phyloP scores from a whole-genome alignment of 2,113 vertebrate genomes.

The Serilophus lunatus region DNA sequence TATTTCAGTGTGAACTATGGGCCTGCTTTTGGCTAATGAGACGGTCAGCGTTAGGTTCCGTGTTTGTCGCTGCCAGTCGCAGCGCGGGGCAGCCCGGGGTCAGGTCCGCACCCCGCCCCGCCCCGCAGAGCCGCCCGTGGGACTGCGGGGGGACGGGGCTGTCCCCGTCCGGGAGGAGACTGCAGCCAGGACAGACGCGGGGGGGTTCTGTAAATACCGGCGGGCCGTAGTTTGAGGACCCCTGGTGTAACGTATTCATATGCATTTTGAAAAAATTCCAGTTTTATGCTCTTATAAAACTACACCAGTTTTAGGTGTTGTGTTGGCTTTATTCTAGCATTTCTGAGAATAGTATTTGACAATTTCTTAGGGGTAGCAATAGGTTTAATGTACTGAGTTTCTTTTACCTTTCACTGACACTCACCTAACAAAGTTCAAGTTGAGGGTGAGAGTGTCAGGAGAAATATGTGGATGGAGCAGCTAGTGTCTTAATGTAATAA shows the following conservation, averaged over 20 bases:
- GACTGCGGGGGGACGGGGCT: too few species aligned
- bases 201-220: too few species aligned
- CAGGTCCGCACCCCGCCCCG: too few species aligned
- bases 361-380: neutral
- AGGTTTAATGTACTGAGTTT: neutral
- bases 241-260: neutral
- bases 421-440: neutral
- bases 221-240: too few species aligned
- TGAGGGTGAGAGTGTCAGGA: neutral
- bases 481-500: neutral
- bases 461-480: neutral
- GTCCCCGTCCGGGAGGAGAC: too few species aligned
- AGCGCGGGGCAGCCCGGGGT: too few species aligned
- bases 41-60: too few species aligned
- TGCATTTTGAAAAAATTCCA: neutral
- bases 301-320: neutral
- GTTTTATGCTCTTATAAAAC: neutral
- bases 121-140: too few species aligned
- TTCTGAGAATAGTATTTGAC: neutral
- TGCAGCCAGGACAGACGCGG: too few species aligned
- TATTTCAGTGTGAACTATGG: too few species aligned
- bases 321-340: neutral
- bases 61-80: too few species aligned
- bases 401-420: neutral
- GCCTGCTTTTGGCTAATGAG: too few species aligned